Conservation (phyloP, 2,797 vertebrate species). For the Chrysocyon brachyurus region DNA sequence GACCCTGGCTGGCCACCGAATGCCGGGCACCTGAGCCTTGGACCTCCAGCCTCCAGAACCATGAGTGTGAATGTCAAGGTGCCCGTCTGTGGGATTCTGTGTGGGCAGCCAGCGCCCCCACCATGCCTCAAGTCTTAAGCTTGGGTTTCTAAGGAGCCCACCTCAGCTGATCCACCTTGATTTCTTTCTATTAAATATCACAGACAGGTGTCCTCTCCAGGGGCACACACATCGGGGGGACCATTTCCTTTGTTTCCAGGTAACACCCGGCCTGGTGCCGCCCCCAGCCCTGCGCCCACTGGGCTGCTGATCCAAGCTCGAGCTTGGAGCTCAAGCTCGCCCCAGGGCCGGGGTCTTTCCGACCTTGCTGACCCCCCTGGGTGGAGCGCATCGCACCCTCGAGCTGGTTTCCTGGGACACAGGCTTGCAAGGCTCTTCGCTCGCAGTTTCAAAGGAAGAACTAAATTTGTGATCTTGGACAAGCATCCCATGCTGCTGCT, state of each 20-base stretch:
- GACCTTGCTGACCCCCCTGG: background rate
- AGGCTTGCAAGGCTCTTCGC: background rate
- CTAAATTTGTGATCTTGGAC: accelerated
- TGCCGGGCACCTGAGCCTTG: accelerated
- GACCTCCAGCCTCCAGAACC: no score
- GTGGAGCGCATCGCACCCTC: background rate
- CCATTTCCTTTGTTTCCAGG: background rate
- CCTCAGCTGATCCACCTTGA: background rate
- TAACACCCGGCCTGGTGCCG: accelerated
- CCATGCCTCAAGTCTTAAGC: no score
- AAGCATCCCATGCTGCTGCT: accelerated
- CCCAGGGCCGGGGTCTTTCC: background rate
- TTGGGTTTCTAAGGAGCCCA: background rate
- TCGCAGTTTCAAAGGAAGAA: accelerated
- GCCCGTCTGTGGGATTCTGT: accelerated
- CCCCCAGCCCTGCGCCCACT: no score
- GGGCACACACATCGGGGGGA: accelerated
- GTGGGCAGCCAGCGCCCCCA: accelerated
- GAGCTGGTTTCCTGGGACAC: accelerated
- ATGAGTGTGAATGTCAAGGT: accelerated
- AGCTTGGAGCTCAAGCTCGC: no score
- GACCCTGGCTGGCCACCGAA: accelerated
- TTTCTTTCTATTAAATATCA: background rate
- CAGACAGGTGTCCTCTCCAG: background rate
- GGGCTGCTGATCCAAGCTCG: no score